These are phyloP conservation scores for Ginglymostoma cirratum DNA, from an alignment of 2,113 vertebrate genomes.

Conservation along the genomic window DNA sequence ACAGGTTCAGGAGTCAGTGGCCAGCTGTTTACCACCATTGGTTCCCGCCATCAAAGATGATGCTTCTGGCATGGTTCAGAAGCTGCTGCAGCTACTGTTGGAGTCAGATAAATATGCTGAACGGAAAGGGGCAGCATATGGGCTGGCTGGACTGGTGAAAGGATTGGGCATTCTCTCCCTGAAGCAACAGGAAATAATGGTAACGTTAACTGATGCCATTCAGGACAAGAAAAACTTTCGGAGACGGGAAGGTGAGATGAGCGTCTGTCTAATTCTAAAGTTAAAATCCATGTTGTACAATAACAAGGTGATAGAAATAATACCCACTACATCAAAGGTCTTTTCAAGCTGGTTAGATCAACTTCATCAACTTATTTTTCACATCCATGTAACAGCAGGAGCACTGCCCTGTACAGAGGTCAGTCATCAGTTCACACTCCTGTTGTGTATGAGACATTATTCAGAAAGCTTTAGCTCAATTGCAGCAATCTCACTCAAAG, in stretches of 20 bases:
- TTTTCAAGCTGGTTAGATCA: neutral
- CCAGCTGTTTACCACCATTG: conserved; percentile 84
- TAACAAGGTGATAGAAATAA: neutral
- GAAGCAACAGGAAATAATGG: conserved; percentile 98
- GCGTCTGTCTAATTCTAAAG: conserved; percentile 13
- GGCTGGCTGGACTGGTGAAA: conserved; percentile 89
- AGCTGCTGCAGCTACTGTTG: conserved; percentile 84
- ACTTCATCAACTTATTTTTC: neutral
- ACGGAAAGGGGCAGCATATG: conserved; percentile 87
- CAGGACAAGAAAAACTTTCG: conserved; percentile 98
- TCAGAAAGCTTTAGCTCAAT: neutral
- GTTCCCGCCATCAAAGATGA: conserved; percentile 95
- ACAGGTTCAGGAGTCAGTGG: conserved; percentile 94
- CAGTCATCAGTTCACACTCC: neutral
- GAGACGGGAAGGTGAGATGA: conserved; percentile 76
- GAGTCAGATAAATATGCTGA: conserved; percentile 96
- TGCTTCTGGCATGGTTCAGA: conserved; percentile 84
- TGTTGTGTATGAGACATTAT: neutral
- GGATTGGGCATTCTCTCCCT: conserved; percentile 92
- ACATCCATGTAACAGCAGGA: neutral
- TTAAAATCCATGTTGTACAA: neutral
- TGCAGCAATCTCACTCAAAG: neutral
- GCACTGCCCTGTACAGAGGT: neutral
- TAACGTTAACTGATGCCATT: conserved; percentile 85
- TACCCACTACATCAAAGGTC: neutral